These are phyloP conservation scores for Dasyurus viverrinus DNA, from an alignment of 2,113 vertebrate species.

Conservation along the genomic window DNA sequence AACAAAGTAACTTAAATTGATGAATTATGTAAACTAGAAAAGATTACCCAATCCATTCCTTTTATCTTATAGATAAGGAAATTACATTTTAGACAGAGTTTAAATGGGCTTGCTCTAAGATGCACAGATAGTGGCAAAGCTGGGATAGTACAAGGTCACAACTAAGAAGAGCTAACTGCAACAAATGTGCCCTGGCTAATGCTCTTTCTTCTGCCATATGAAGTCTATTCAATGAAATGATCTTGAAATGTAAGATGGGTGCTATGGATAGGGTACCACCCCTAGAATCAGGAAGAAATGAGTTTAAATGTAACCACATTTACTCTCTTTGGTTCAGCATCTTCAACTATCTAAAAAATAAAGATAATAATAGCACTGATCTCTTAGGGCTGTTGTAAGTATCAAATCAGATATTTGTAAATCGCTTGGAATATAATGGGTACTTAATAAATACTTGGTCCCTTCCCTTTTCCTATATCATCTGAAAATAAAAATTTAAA, in stretches of 20 bases:
- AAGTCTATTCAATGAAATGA: neutral
- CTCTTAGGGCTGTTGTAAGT: neutral
- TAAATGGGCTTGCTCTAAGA: neutral
- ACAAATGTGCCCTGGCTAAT: neutral
- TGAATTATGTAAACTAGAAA: slow-evolving; percentile 2
- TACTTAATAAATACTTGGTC: neutral
- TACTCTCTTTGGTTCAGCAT: neutral
- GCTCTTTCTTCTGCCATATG: neutral
- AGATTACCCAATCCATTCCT: neutral
- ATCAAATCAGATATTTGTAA: neutral
- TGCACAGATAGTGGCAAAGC: neutral
- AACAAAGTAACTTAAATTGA: neutral
- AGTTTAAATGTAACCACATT: neutral
- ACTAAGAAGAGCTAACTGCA: neutral
- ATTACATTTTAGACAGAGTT: neutral
- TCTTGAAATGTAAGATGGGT: neutral
- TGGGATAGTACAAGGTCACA: neutral
- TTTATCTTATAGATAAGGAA: neutral
- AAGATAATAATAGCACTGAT: neutral
- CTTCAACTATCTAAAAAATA: neutral
- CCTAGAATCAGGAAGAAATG: too few species aligned
- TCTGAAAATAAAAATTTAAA: neutral
- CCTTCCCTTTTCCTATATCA: neutral
- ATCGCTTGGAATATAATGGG: neutral
- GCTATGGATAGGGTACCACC: neutral